Evolutionary conservation across 2,113 vertebrate genomes (phyloP).

Genomic region (Leucopsar rothschildi): DNA sequence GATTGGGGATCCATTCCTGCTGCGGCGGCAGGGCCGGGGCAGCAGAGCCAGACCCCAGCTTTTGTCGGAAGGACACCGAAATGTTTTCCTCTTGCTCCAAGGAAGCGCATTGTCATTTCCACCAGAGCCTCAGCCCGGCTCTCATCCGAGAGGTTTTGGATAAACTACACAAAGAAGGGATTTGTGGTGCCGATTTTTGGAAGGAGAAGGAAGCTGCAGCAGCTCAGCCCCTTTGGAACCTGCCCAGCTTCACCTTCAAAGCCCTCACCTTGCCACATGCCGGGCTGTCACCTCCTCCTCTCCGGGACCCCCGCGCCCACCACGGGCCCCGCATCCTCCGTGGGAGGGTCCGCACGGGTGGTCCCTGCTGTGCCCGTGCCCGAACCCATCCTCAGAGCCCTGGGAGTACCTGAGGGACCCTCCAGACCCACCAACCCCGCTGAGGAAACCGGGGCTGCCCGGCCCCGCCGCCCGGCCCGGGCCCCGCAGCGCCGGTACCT

Average conservation of each 20-base stretch:
- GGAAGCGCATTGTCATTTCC: not conserved
- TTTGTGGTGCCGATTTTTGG: not conserved
- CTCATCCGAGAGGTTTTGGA: not conserved
- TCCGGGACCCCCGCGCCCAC: not conserved
- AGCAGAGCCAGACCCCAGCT: not conserved
- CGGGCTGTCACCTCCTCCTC: not conserved
- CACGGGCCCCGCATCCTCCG: not conserved
- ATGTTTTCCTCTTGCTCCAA: not conserved
- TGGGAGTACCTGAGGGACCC: too few species aligned
- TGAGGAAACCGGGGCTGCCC: not conserved
- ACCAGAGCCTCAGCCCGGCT: not conserved
- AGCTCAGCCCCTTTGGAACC: not conserved
- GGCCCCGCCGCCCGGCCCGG: not conserved
- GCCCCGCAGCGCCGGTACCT: slow-evolving; percentile 18
- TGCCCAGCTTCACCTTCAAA: slow-evolving; percentile 40
- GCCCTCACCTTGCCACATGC: not conserved
- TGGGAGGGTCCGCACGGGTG: not conserved
- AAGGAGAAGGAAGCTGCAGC: not conserved
- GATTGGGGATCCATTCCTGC: not conserved
- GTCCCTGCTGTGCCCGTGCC: not conserved
- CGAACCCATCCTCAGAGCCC: not conserved
- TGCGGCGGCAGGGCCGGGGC: not conserved
- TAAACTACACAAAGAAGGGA: not conserved
- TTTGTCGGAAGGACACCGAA: accelerated
- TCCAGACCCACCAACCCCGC: not conserved